Evolutionary conservation across 2,888 invertebrate genomes (phyloP).

Genomic region (Tenthredo amoena): DNA sequence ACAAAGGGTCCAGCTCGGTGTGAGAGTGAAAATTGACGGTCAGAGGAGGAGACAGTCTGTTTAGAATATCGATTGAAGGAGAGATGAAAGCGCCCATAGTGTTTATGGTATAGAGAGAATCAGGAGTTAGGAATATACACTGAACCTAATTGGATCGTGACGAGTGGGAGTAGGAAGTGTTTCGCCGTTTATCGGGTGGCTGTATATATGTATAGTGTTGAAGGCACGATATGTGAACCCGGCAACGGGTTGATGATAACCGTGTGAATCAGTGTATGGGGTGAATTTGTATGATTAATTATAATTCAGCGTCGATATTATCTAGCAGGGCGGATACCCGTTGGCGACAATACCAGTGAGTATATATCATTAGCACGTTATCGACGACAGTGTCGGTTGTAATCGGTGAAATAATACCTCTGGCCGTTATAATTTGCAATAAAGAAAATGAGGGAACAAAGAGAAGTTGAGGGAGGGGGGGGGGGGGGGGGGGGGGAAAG

Average conservation of each 20-base stretch:
- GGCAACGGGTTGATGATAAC: constrained; percentile 33
- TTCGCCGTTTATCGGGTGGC: not conserved
- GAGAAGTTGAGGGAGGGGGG: not conserved
- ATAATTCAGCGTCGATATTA: constrained; percentile 44
- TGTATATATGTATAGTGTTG: constrained; percentile 8
- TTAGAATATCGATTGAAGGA: not conserved
- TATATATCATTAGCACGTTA: constrained; percentile 4
- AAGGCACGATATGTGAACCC: constrained; percentile 39
- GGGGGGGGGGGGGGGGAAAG: not conserved
- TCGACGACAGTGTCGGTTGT: not conserved
- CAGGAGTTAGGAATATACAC: not conserved
- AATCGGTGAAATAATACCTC: not conserved
- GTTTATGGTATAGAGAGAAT: not conserved
- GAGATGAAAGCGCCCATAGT: not conserved
- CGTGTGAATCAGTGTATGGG: constrained; percentile 32
- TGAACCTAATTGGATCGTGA: not conserved
- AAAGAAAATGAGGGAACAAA: not conserved
- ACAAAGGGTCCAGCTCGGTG: not conserved
- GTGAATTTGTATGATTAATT: constrained; percentile 42
- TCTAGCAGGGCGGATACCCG: constrained; percentile 42
- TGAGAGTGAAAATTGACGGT: not conserved
- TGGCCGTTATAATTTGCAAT: not conserved
- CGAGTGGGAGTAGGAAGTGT: constrained; percentile 16
- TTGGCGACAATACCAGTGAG: constrained; percentile 28
- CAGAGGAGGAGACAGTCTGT: not conserved